Evolutionary conservation across 2,797 vertebrate species (phyloP).

Genomic region (Siniperca scherzeri): DNA sequence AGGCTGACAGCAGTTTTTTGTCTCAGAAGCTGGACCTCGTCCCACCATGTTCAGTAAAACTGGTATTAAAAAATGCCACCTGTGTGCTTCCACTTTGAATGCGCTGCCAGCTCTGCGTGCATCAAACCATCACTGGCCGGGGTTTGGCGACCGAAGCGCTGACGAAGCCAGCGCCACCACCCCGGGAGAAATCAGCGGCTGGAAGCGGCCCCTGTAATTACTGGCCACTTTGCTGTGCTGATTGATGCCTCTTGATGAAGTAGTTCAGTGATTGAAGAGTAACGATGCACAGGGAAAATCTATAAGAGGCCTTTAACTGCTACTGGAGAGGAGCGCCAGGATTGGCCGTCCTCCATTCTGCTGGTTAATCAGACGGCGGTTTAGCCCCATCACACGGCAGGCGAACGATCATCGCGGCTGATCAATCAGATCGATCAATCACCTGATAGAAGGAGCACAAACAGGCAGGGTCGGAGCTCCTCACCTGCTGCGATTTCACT

Average conservation of each 20-base stretch:
- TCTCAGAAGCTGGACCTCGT: constrained; percentile 1
- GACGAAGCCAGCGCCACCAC: constrained; percentile 7
- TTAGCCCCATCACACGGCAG: constrained; percentile 44
- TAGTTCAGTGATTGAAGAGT: constrained; percentile 82
- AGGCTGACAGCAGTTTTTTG: background rate
- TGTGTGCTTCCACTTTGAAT: constrained; percentile 26
- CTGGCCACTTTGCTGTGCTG: constrained; percentile 66
- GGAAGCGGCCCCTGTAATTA: constrained; percentile 77
- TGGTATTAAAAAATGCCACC: constrained; percentile 12
- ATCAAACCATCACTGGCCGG: constrained; percentile 27
- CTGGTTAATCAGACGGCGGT: constrained; percentile 68
- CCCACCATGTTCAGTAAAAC: background rate
- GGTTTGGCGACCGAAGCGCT: constrained; percentile 42
- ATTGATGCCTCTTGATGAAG: constrained; percentile 84
- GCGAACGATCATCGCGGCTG: constrained; percentile 54
- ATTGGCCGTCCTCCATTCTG: constrained; percentile 59
- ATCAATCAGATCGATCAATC: constrained; percentile 72
- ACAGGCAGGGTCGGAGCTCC: constrained; percentile 13
- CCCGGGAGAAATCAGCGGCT: constrained; percentile 76
- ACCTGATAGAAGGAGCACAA: constrained; percentile 32
- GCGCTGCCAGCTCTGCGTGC: constrained; percentile 45
- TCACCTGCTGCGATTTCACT: constrained; percentile 47
- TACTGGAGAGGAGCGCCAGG: constrained; percentile 43
- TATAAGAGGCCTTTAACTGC: constrained; percentile 74
- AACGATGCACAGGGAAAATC: constrained; percentile 74